Base-by-base conservation (phyloP, 2,888 invertebrate genomes). In the Pollenia amentaria region DNA sequence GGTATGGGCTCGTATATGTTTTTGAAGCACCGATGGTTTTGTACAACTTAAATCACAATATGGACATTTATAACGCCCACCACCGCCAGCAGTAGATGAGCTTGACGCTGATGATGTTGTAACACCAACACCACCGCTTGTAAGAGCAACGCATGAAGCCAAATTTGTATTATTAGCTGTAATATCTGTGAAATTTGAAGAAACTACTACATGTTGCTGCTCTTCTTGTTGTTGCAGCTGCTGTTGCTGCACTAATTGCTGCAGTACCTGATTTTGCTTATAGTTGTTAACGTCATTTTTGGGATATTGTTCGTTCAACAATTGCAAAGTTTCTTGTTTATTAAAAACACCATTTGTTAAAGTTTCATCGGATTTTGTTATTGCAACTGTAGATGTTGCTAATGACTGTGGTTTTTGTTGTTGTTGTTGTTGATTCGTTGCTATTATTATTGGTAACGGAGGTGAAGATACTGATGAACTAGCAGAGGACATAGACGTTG, bases 1-100 rank as follows among this genome's bases (percentile, higher is more conserved):
- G 64, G 98, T 98, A 93, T 98, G 98, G 86, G 98, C 97, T 91
- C 98, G 95, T 93, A 98, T 97, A 94, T 98, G 98, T 94, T 98
- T 98, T 93, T 98, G 96, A 88, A 98, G 95, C 89, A 98, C 98
- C 92, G 98, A 98, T 84, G 98, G 98, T 94, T 98, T 98, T 90
- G 98, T 97, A 94, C 98, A 98, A 89, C 96, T 96, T 92, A 97
- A 94, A 93, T 96, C 97, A 94, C 98, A 98, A 93, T 97, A 98
- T 12, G 96, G 96, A 92, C 98, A 98, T 89, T 97, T 95, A 94
- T 98, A 96, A 89, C 97, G 96, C 75, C 96, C 97, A 29, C 85
- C 86, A 29, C 79, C 73, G 70, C 64, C 78, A 64, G 80, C 80
- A 44, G 85, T 67, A 18, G 82, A 18, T 18, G 87, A 44, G 76